phyloP scores from a whole-genome alignment of 2,797 vertebrate genomes.

The Philypnodon macrostomus region DNA sequence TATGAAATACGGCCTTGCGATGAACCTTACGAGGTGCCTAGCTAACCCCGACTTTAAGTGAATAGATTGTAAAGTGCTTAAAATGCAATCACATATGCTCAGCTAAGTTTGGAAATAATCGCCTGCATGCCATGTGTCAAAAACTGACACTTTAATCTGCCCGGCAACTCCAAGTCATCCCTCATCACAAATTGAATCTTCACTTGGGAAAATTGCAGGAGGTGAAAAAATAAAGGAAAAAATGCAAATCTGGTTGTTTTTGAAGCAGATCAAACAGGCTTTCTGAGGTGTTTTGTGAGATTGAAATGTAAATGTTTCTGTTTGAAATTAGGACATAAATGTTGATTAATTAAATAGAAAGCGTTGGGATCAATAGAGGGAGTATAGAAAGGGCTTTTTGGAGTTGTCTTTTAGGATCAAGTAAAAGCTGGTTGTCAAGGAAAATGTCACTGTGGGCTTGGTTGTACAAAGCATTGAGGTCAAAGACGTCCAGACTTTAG shows the following conservation, averaged over 20 bases:
- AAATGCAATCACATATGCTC: constrained; percentile 24
- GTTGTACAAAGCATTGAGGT: too few species aligned
- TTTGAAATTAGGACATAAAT: constrained; percentile 55
- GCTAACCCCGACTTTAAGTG: constrained; percentile 27
- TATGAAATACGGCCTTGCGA: constrained; percentile 19
- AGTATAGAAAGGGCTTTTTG: constrained; percentile 24
- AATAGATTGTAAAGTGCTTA: constrained; percentile 22
- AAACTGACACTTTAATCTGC: constrained; percentile 29
- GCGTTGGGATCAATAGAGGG: constrained; percentile 20
- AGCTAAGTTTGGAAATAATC: constrained; percentile 37
- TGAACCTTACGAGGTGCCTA: constrained; percentile 7
- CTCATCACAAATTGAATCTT: constrained; percentile 27
- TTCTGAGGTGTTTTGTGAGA: constrained; percentile 13
- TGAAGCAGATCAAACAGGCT: constrained; percentile 38
- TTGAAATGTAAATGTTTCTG: constrained; percentile 63
- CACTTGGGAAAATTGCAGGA: constrained; percentile 12
- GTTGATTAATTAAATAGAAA: constrained; percentile 37
- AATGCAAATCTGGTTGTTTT: constrained; percentile 28
- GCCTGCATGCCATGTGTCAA: constrained; percentile 15
- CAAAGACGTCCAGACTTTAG: too few species aligned
- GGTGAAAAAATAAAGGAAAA: constrained; percentile 7
- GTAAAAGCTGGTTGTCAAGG: not conserved
- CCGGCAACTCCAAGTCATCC: constrained; percentile 26
- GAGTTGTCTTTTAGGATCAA: constrained; percentile 15
- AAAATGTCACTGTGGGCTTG: too few species aligned